Conservation (phyloP, 2,113 vertebrate genomes). For the cattle (Bos taurus) region DNA sequence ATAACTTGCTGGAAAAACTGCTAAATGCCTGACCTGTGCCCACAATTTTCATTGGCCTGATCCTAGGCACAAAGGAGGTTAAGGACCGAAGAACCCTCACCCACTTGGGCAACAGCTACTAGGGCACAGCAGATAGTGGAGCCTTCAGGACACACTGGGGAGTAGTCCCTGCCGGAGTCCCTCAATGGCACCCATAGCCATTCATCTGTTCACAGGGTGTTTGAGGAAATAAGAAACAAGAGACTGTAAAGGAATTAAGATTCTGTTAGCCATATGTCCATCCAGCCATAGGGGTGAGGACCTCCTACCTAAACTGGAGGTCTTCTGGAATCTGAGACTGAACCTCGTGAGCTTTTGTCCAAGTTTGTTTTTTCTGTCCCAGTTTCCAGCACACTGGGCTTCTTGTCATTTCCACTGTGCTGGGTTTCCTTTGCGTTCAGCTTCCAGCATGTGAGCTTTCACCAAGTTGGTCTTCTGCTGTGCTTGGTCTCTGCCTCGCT, state of each 20-base stretch:
- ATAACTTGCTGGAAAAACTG: background rate
- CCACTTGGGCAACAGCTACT: background rate
- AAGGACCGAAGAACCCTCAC: background rate
- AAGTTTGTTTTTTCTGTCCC: background rate
- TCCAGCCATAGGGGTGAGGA: background rate
- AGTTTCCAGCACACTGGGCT: background rate
- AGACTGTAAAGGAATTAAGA: background rate
- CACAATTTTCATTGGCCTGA: background rate
- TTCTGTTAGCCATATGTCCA: background rate
- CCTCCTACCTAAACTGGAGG: background rate
- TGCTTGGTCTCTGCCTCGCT: background rate
- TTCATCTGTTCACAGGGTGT: background rate
- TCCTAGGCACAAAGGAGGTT: background rate
- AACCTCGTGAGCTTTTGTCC: background rate
- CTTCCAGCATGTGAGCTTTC: background rate
- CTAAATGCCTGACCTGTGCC: background rate
- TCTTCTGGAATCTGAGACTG: background rate
- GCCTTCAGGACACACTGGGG: background rate
- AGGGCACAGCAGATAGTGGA: background rate
- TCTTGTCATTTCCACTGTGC: background rate
- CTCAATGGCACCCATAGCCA: background rate
- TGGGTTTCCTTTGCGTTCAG: accelerated
- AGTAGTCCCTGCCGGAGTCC: background rate
- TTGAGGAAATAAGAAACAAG: background rate
- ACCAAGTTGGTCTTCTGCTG: background rate